Evolutionary conservation across 2,888 invertebrate genomes (phyloP).

Genomic region (Agonopterix alstromeriana): DNA sequence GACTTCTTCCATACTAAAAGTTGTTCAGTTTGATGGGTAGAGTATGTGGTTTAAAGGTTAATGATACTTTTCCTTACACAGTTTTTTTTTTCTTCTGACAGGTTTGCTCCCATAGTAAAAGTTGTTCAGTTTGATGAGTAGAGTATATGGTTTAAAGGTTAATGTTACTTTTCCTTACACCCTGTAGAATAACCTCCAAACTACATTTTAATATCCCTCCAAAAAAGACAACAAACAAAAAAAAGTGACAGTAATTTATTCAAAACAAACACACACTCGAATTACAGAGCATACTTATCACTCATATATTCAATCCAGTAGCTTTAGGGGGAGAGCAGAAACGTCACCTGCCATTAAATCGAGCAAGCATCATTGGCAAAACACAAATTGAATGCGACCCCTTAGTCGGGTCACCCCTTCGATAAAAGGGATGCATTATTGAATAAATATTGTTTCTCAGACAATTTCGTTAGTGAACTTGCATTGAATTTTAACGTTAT

Average conservation of each 20-base stretch:
- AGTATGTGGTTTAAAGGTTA: too few species aligned
- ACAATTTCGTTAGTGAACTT: neutral
- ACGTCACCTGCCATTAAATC: conserved; percentile 69
- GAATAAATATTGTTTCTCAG: conserved; percentile 6
- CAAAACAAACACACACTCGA: conserved; percentile 12
- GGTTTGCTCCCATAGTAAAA: too few species aligned
- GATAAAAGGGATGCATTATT: conserved; percentile 1
- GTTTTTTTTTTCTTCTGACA: too few species aligned
- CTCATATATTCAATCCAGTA: neutral
- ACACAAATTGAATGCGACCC: conserved; percentile 57
- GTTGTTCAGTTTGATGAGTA: too few species aligned
- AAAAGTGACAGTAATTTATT: conserved; percentile 8
- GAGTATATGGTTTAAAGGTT: too few species aligned
- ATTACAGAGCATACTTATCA: neutral
- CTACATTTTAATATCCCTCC: too few species aligned
- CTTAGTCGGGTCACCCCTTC: conserved; percentile 10
- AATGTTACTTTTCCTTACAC: too few species aligned
- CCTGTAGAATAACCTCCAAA: too few species aligned
- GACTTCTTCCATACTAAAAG: too few species aligned
- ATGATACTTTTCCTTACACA: too few species aligned
- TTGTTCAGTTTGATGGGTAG: too few species aligned
- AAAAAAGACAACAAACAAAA: conserved; percentile 1
- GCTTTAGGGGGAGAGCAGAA: conserved; percentile 11
- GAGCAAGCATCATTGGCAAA: conserved; percentile 61
- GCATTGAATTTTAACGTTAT: neutral